Percentiles rank a stretch among this genome's conserved stretches.
phyloP scores from a whole-genome alignment of 1,140 invertebrate genomes.

The Neotoxoptera formosana region DNA sequence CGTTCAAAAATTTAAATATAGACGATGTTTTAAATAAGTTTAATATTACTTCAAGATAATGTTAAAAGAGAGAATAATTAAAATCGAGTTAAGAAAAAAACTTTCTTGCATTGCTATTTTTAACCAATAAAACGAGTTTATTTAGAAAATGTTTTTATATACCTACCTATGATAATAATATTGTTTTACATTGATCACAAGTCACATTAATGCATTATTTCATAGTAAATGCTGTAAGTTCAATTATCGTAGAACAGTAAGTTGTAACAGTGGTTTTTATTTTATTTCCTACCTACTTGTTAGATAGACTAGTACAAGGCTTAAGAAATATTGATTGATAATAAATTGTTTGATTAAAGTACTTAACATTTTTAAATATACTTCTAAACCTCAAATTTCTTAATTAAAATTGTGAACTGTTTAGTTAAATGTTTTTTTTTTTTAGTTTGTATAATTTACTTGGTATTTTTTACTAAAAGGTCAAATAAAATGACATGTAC shows the following conservation, averaged over 20 bases:
- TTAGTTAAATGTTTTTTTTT: background rate
- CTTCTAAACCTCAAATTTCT: background rate
- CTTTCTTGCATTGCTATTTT: background rate
- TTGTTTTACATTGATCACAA: background rate
- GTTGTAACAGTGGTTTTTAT: background rate
- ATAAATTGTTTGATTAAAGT: background rate
- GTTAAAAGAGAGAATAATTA: background rate
- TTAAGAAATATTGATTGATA: background rate
- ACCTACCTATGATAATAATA: background rate
- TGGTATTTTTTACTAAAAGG: background rate
- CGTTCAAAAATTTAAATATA: too few species aligned
- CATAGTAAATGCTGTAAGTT: background rate
- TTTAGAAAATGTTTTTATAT: conserved; percentile 36
- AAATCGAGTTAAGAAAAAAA: background rate
- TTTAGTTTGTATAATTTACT: background rate
- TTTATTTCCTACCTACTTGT: background rate
- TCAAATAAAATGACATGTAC: too few species aligned
- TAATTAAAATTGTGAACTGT: background rate
- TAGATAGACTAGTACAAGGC: background rate
- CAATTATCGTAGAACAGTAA: background rate
- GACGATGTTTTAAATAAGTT: background rate
- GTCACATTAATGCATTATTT: background rate
- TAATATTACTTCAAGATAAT: background rate
- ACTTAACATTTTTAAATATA: background rate
- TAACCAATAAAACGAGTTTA: conserved; percentile 28